phyloP scores from a whole-genome alignment of 2,113 vertebrate species.

The Acanthisitta chloris region DNA sequence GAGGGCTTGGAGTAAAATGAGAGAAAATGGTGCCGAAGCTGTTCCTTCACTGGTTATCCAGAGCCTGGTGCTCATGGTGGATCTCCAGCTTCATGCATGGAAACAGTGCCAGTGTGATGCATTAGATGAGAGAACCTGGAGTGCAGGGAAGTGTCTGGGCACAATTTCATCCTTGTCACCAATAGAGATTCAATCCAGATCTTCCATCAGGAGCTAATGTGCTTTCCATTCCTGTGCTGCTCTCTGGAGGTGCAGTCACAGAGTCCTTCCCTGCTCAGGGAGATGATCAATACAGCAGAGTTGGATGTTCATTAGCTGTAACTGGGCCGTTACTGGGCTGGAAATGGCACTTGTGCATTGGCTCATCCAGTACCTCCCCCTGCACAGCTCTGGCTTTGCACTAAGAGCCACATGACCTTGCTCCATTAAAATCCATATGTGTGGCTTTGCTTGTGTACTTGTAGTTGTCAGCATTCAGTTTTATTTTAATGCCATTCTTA shows the following conservation, averaged over 20 bases:
- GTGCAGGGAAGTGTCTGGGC: not conserved
- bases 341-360: not conserved
- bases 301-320: not conserved
- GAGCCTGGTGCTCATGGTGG: not conserved
- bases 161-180: not conserved
- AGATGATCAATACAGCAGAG: conserved; percentile 19
- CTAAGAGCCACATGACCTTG: not conserved
- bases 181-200: conserved; percentile 1
- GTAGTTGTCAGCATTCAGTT: not conserved
- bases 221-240: not conserved
- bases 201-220: not conserved
- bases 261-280: not conserved
- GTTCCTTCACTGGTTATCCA: not conserved
- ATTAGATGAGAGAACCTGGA: not conserved
- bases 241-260: not conserved
- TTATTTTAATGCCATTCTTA: not conserved
- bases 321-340: not conserved
- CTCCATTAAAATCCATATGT: not conserved
- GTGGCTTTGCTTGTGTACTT: not conserved
- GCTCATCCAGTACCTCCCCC: not conserved
- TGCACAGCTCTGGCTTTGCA: not conserved
- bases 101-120: not conserved
- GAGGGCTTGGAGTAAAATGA: not conserved
- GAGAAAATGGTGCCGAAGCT: not conserved
- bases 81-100: not conserved